Conservation (phyloP, 2,797 vertebrate genomes). For the Menidia menidia region DNA sequence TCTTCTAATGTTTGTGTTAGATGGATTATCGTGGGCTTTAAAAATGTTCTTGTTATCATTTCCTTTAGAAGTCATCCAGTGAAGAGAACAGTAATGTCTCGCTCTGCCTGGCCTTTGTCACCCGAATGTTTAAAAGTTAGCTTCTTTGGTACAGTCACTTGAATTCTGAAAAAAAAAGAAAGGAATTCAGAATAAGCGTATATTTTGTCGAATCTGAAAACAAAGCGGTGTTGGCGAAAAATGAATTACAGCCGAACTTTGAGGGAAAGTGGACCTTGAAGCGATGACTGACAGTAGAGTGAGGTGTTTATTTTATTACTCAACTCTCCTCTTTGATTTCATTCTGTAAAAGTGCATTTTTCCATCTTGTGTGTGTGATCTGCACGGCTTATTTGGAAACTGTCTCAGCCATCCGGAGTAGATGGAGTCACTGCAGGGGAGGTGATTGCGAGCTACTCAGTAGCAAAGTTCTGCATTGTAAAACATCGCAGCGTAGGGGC, state of each 20-base stretch:
- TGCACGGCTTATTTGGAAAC: constrained; percentile 50
- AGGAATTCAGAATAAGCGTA: constrained; percentile 17
- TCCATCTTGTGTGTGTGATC: constrained; percentile 48
- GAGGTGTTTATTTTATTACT: constrained; percentile 52
- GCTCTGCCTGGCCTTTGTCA: constrained; percentile 37
- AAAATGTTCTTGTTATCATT: constrained; percentile 35
- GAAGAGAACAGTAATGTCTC: constrained; percentile 34
- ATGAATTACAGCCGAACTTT: constrained; percentile 42
- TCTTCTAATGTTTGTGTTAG: constrained; percentile 48
- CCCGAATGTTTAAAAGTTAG: constrained; percentile 40
- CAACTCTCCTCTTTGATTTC: constrained; percentile 45
- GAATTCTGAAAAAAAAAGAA: constrained; percentile 13
- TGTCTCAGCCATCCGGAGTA: constrained; percentile 36
- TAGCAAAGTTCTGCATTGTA: constrained; percentile 25
- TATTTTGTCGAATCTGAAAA: constrained; percentile 39
- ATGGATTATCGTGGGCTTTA: constrained; percentile 60
- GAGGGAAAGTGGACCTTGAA: constrained; percentile 41
- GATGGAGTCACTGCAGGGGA: constrained; percentile 44
- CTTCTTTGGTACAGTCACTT: constrained; percentile 23
- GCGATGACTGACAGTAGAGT: constrained; percentile 57
- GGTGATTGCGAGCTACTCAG: constrained; percentile 45
- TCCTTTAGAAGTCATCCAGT: constrained; percentile 35
- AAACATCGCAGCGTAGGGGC: constrained; percentile 11
- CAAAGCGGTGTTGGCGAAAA: constrained; percentile 38
- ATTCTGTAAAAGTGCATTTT: constrained; percentile 47